Base-by-base conservation (phyloP, 2,888 invertebrate genomes). In the Morpho deidamia region DNA sequence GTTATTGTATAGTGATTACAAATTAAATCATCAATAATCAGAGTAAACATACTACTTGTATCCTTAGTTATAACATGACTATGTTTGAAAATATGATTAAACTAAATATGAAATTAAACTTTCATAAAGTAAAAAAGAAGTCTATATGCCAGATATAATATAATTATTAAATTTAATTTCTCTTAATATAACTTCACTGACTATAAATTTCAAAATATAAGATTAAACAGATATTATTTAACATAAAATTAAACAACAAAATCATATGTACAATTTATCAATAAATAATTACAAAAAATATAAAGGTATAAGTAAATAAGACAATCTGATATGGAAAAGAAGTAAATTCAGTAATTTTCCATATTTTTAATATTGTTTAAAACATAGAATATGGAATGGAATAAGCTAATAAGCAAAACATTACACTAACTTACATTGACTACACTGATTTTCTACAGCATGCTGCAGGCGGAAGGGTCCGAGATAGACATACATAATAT, bases 241-340 rank as follows among this genome's bases (percentile, higher is more conserved):
- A 83, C 78, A 76, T 86, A 87, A 84, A 86, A 88, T 86, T 88
- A 88, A 88, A 87, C 88, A 88, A 88, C 87, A 87, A 88, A 83
- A 83, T 79, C 76, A 84, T 87, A 88, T 88, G 70, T 87, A 88
- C 88, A 88, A 78, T 85, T 83, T 78, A 82, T 73, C 72, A 85
- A 88, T 88, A 88, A 88, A 88, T 88, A 83, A 85, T 83, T 79
- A 84, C 81, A 81, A 80, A 75, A 76, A 74, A 72, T 68, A 67
- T 64, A 47, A 56, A 58, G 57, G 65, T 68, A 66, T 66, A 61
- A 64, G 62, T 65, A 70, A 66, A 66, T 68, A 66, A 67, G 66
- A 70, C 66, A 69, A 67, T 72, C 70, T 52, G 41, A 51, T 57
- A 45, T 74, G 71, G 68, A 70, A 67, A 64, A 70, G 69, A 69